Evolutionary conservation across 2,888 invertebrate genomes (phyloP).

Genomic region (Dasysyrphus tricinctus): DNA sequence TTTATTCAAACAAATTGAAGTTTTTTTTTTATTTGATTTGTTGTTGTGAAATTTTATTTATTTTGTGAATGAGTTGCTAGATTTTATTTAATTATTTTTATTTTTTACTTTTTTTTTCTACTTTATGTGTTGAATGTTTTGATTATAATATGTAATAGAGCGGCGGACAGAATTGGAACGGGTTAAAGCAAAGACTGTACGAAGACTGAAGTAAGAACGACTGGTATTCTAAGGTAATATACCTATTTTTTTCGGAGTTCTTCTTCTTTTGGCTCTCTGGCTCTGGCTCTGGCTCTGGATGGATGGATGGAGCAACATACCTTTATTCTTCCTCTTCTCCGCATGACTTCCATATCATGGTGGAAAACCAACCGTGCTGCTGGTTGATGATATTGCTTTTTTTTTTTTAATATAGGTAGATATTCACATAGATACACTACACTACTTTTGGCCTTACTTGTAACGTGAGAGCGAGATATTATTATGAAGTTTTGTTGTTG

Average conservation of each 20-base stretch:
- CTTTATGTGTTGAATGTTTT: slow-evolving; percentile 76
- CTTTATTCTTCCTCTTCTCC: slow-evolving; percentile 71
- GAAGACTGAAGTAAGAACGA: slow-evolving; percentile 84
- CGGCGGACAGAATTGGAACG: slow-evolving; percentile 84
- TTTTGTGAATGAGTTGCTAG: slow-evolving; percentile 21
- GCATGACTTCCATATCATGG: slow-evolving; percentile 18
- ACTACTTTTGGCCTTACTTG: background rate
- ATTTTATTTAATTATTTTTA: slow-evolving; percentile 24
- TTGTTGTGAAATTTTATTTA: background rate
- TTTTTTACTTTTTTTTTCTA: slow-evolving; percentile 63
- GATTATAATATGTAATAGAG: slow-evolving; percentile 79
- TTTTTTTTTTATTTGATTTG: background rate
- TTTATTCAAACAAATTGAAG: slow-evolving; percentile 42
- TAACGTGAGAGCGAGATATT: slow-evolving; percentile 57
- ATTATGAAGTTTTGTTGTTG: slow-evolving; percentile 22
- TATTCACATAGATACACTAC: slow-evolving; percentile 35
- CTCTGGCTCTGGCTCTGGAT: slow-evolving; percentile 32
- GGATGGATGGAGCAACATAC: slow-evolving; percentile 53
- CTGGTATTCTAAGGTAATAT: slow-evolving; percentile 84
- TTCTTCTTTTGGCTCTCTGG: slow-evolving; percentile 72
- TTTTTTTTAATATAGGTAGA: slow-evolving; percentile 33
- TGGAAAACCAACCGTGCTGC: slow-evolving; percentile 2
- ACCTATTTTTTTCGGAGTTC: slow-evolving; percentile 83
- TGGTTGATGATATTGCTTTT: slow-evolving; percentile 10
- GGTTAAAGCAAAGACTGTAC: slow-evolving; percentile 85